Base-by-base conservation (phyloP, 2,888 invertebrate genomes). In the Phengaris arion region DNA sequence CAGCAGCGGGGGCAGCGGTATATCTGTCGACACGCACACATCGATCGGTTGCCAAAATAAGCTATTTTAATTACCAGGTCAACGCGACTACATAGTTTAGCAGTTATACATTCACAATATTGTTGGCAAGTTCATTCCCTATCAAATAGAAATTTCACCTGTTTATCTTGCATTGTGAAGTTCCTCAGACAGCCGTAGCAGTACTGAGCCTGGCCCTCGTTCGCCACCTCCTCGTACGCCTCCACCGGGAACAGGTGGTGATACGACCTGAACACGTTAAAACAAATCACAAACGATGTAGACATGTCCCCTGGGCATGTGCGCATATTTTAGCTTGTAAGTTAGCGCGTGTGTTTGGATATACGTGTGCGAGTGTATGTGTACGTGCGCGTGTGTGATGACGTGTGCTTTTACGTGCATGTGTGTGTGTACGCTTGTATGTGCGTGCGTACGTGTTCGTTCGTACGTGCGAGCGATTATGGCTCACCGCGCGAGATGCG, bases 221-320 rank as follows among this genome's bases (percentile, higher is more conserved):
- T 95, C 0, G 91, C 82, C 54, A 96, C 81, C 90, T 99, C 99
- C 75, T 94, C 94, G 84, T 97, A 99, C 74, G 96, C 95, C 69
- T 97, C 96, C 73, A 99, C 96, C 0, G 99, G 99, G 87, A 99
- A 99, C 78, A 99, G 94, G 90, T 99, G 99, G 87, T 99, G 99
- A 89, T 99, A 99, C 0, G 99, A 99, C 79, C 99, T 94, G 82
- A 9, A 77, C 75, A 22, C 22, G 22, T 22, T 22, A 22, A 22
- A 22, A 12, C 83, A 83, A 55, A 15, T 35, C 4, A 3, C 2
- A 4, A 35, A 35, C 35, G 35, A 35, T 35, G 35, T 35, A 35
- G 4, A 35, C 35, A 35, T 35, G 35, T 35, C 4, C 35, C 35
- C 35, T 35, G 3, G 1, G 35, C 35, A 35, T 48, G 6, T 48